These are phyloP conservation scores for Notothenia coriiceps DNA, from an alignment of 2,113 vertebrate genomes.

Conservation along the genomic window DNA sequence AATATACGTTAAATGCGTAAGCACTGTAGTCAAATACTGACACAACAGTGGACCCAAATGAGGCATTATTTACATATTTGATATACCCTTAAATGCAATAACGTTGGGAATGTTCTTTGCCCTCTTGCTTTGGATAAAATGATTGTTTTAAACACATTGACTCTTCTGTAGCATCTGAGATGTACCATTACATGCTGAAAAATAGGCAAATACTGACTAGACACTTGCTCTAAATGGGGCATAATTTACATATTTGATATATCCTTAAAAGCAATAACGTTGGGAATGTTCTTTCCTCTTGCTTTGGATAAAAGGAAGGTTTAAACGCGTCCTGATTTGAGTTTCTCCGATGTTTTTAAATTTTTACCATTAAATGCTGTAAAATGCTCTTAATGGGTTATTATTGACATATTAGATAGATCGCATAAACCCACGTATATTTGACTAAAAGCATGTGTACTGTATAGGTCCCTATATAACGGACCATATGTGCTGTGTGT, in stretches of 20 bases:
- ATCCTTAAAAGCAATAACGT: background rate
- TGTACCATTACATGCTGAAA: constrained; percentile 15
- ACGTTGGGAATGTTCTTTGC: background rate
- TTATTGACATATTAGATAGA: no score
- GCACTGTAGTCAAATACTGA: constrained; percentile 19
- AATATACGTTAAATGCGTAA: no score
- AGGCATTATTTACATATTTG: background rate
- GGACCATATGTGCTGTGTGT: constrained; percentile 24
- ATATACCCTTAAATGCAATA: background rate
- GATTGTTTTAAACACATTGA: no score
- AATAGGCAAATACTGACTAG: constrained; percentile 29
- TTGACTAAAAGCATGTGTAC: constrained; percentile 1
- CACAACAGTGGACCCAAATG: background rate
- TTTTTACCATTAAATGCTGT: no score
- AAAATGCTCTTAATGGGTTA: no score
- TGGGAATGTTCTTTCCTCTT: background rate
- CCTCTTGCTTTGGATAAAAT: no score
- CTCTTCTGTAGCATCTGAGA: no score
- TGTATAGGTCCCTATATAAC: constrained; percentile 8
- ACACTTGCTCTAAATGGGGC: background rate
- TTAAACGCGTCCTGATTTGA: no score
- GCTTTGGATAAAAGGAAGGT: no score
- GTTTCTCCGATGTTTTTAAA: no score
- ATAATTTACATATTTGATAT: background rate
- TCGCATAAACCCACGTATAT: no score